A percentile compares a stretch with the other conserved stretches of the same genome.
These are phyloP conservation scores for Megaceryle maxima DNA, from an alignment of 2,113 vertebrate species.

Conservation along the genomic window DNA sequence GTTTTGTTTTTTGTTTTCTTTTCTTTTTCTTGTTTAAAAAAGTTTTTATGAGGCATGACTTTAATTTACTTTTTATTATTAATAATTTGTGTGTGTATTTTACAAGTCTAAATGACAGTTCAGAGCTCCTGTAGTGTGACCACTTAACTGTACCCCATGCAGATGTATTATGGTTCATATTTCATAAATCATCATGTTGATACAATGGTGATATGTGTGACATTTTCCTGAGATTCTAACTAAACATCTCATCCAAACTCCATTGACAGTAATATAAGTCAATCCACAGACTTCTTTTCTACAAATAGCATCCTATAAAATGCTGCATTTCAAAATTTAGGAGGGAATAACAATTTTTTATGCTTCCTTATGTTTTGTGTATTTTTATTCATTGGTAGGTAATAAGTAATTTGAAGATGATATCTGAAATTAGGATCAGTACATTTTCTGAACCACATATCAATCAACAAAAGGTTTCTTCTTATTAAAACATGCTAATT, in stretches of 20 bases:
- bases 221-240: constrained; percentile 68
- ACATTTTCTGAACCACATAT: not conserved
- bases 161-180: constrained; percentile 68
- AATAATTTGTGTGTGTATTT: constrained; percentile 8
- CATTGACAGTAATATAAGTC: not conserved
- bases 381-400: not conserved
- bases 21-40: not conserved
- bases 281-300: not conserved
- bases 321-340: constrained; percentile 36
- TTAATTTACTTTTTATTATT: not conserved
- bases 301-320: constrained; percentile 58
- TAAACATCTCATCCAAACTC: constrained; percentile 11
- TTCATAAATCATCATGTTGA: constrained; percentile 70
- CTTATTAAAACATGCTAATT: not conserved
- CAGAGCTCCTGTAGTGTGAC: constrained; percentile 34
- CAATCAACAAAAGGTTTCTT: not conserved
- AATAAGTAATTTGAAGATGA: not conserved
- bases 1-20: not conserved
- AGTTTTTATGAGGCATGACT: not conserved
- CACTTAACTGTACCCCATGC: constrained; percentile 27
- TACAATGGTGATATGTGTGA: constrained; percentile 54
- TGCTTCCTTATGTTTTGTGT: not conserved
- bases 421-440: not conserved
- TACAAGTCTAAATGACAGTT: constrained; percentile 53
- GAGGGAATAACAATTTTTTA: constrained; percentile 32